These are phyloP conservation scores for Prunella himalayana DNA, from an alignment of 2,113 vertebrate genomes.

Conservation along the genomic window DNA sequence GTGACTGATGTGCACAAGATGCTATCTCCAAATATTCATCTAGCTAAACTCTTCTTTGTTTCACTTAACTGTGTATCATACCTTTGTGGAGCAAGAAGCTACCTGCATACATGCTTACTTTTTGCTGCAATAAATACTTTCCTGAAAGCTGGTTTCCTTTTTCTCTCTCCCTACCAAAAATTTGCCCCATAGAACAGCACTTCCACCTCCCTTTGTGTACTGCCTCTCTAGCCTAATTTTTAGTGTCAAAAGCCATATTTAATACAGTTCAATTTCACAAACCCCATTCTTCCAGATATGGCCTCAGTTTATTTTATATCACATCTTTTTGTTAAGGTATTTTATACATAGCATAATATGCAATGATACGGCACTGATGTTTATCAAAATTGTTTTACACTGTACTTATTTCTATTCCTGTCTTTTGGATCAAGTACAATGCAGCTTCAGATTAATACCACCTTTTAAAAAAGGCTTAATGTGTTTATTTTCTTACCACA, in stretches of 20 bases:
- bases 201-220: neutral
- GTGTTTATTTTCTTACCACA: conserved; percentile 42
- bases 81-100: neutral
- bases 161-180: neutral
- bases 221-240: neutral
- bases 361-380: conserved; percentile 57
- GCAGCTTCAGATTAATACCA: conserved; percentile 12
- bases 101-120: neutral
- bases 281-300: conserved; percentile 34
- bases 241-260: neutral
- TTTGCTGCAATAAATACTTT: conserved; percentile 23
- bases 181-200: neutral
- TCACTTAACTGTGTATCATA: neutral
- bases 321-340: conserved; percentile 6
- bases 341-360: conserved; percentile 54
- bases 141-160: neutral
- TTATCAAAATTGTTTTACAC: conserved; percentile 58
- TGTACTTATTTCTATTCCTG: neutral
- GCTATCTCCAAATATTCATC: neutral
- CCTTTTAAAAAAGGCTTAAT: conserved; percentile 15
- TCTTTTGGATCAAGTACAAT: neutral
- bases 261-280: conserved; percentile 18
- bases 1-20: neutral
- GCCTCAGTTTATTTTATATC: conserved; percentile 51
- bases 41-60: neutral